These are phyloP conservation scores for Apogon hyalosoma DNA, from an alignment of 2,797 vertebrate species.

Conservation along the genomic window DNA sequence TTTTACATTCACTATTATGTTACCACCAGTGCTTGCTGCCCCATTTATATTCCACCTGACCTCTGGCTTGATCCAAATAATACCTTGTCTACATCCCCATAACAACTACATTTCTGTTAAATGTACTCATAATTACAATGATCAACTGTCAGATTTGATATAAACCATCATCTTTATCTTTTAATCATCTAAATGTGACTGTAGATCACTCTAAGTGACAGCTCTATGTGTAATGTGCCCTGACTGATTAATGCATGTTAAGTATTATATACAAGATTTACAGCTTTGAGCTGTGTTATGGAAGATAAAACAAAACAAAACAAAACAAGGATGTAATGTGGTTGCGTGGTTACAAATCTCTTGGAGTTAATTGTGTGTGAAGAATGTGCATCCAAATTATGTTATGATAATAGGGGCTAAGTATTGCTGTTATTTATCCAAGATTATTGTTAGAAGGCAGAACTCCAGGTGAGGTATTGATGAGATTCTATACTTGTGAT, in stretches of 20 bases:
- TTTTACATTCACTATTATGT: too few relatives aligned
- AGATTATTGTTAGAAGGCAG: conserved; percentile 17
- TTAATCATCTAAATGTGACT: not conserved
- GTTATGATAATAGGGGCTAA: conserved; percentile 25
- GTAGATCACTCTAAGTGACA: not conserved
- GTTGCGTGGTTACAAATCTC: conserved; percentile 28
- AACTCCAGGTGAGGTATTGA: not conserved
- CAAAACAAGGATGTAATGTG: conserved; percentile 1
- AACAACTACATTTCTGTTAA: too few relatives aligned
- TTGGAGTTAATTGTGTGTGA: conserved; percentile 39
- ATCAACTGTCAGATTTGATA: too few relatives aligned
- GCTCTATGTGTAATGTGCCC: not conserved
- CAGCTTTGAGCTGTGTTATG: conserved; percentile 25
- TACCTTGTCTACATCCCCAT: too few relatives aligned
- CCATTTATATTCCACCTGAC: too few relatives aligned
- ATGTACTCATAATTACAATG: too few relatives aligned
- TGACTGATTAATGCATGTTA: conserved; percentile 21
- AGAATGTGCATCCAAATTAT: conserved; percentile 31
- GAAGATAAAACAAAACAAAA: conserved; percentile 21
- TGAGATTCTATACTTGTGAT: not conserved
- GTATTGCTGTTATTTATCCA: conserved; percentile 18
- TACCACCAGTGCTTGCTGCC: too few relatives aligned
- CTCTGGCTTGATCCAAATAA: too few relatives aligned
- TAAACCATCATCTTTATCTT: not conserved
- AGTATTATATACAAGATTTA: conserved; percentile 3